Base-by-base conservation (phyloP, 2,888 invertebrate genomes). In the Sthenelais limicola region DNA sequence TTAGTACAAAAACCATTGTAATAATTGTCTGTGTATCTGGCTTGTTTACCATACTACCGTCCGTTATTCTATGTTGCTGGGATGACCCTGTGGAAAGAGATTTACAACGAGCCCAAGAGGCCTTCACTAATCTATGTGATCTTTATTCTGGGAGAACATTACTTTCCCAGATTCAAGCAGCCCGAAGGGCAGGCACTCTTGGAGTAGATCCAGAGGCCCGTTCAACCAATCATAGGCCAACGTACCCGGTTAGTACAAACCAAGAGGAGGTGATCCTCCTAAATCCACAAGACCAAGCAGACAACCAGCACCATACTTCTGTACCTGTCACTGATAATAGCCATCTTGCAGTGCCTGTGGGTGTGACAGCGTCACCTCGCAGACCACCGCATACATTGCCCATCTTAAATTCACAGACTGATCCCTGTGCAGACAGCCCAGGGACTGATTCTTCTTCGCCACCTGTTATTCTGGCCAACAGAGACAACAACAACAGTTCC, bases 221-320 rank as follows among this genome's bases (percentile, higher is more conserved):
- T 2, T 26, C 33, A 35, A 24, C 62, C 21, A 38, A 38, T 43
- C 62, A 62, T 26, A 35, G 62, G 5, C 35, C 62, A 4, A 12
- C 38, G 3, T 26, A 54, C 28, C 3, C 24, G 4, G 3, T 35
- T 24, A 28, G 38, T 3, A 62, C 35, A 24, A 35, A 15, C 24
- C 62, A 62, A 43, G 62, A 62, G 38, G 62, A 62, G 62, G 62
- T 62, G 4, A 62, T 62, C 38, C 62, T 62, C 38, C 62, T 62
- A 1, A 43, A 35, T 5, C 62, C 62, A 7, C 62, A 35, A 2
- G 62, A 62, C 35, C 62, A 21, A 21, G 15, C 26, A 1, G 62
- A 62, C 15, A 56, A 28, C 56, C 56, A 28, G 5, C 49, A n/a
- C 9, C 9, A 7, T 12, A n/a, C 5, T 21, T 21, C 7, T 7